Conservation (phyloP, 2,113 vertebrate genomes). For the Crypturellus undulatus region DNA sequence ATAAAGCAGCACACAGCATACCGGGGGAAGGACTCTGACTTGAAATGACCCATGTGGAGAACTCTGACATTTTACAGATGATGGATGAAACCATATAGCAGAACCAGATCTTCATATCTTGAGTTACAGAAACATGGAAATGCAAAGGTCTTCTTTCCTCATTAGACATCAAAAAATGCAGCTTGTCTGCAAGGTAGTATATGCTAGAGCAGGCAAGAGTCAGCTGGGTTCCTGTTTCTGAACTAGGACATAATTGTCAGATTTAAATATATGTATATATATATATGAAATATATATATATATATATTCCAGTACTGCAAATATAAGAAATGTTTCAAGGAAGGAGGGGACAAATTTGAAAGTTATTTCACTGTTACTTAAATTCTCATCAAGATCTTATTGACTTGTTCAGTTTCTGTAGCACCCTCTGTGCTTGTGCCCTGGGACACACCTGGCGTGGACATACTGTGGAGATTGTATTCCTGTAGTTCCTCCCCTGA, state of each 20-base stretch:
- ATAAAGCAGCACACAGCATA: neutral
- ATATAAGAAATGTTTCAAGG: neutral
- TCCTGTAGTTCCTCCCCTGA: neutral
- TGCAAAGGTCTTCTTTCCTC: slow-evolving; percentile 7
- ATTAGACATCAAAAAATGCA: neutral
- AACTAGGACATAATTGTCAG: neutral
- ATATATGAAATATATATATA: too few relatives aligned
- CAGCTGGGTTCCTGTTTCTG: neutral
- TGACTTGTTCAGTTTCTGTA: neutral
- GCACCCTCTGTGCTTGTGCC: neutral
- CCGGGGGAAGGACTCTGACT: slow-evolving; percentile 25
- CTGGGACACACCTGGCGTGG: neutral
- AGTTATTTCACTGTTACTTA: neutral
- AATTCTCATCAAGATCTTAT: neutral
- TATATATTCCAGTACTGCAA: too few relatives aligned
- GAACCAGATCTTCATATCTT: slow-evolving; percentile 19
- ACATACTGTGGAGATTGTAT: neutral
- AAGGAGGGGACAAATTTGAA: neutral
- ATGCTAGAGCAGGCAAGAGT: neutral
- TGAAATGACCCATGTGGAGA: slow-evolving; percentile 19
- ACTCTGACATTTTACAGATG: neutral
- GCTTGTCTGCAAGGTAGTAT: neutral
- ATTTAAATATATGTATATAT: too few relatives aligned
- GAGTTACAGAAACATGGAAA: slow-evolving; percentile 31
- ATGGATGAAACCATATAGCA: neutral